Conservation (phyloP, 1,140 invertebrate species). For the Drosophila kepulauana region DNA sequence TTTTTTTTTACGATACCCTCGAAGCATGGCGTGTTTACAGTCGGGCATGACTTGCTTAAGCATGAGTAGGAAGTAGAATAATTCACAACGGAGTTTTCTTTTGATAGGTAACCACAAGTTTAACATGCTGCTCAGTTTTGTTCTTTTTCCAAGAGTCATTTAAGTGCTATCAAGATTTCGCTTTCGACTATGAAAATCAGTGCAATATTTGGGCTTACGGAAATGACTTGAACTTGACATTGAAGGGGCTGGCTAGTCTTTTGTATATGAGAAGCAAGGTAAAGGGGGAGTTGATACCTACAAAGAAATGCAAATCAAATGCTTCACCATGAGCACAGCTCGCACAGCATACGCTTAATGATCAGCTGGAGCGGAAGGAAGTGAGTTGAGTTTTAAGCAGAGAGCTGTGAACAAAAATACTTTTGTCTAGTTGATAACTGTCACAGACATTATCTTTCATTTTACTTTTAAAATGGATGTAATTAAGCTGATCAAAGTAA, state of each 20-base stretch:
- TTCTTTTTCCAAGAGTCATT: constrained; percentile 17
- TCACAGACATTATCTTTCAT: background rate
- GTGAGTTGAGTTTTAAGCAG: constrained; percentile 11
- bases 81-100: background rate
- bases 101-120: constrained; percentile 2
- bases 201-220: constrained; percentile 54
- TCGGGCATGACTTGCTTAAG: background rate
- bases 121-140: background rate
- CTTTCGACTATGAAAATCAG: constrained; percentile 35
- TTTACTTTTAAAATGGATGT: background rate
- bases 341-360: constrained; percentile 26
- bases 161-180: constrained; percentile 43
- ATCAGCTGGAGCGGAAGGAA: constrained; percentile 42
- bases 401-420: constrained; percentile 5
- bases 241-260: constrained; percentile 38
- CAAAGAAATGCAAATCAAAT: constrained; percentile 56
- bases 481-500: too few species aligned
- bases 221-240: constrained; percentile 76
- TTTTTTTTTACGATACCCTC: constrained; percentile 38
- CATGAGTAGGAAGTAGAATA: background rate
- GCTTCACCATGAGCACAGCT: constrained; percentile 15
- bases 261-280: background rate
- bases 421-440: background rate
- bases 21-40: background rate
- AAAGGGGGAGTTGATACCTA: background rate